Percentiles rank a stretch among this genome's conserved stretches.
Evolutionary conservation across 2,113 vertebrate species (phyloP).

Genomic region (Pseudorasbora parva): DNA sequence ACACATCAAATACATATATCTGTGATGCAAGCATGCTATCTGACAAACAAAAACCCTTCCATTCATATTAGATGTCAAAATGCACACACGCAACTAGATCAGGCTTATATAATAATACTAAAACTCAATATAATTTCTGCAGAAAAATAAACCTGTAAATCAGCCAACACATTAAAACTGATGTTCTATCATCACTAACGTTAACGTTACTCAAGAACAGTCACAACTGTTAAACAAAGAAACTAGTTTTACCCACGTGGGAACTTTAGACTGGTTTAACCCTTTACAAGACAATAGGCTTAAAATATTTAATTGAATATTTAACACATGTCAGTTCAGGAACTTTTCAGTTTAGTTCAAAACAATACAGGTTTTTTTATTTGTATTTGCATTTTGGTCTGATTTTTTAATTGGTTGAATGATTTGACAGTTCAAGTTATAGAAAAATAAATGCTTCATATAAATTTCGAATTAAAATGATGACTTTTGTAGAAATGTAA

Average conservation of each 20-base stretch:
- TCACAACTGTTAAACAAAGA: not conserved
- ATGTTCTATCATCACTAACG: not conserved
- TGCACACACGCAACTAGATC: not conserved
- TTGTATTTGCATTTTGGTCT: no score
- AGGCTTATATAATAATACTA: not conserved
- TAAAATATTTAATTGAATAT: not conserved
- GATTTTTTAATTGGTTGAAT: not conserved
- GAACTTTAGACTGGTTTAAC: not conserved
- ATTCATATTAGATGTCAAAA: not conserved
- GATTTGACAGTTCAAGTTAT: not conserved
- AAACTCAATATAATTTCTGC: not conserved
- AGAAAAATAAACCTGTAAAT: not conserved
- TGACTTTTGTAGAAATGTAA: not conserved
- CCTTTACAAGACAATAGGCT: not conserved
- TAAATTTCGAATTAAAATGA: not conserved
- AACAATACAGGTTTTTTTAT: no score
- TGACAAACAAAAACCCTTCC: not conserved
- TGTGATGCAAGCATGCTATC: no score
- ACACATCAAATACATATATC: no score
- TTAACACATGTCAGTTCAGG: not conserved
- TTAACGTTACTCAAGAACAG: not conserved
- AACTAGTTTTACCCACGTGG: not conserved
- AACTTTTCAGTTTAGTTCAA: no score
- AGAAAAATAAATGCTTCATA: not conserved
- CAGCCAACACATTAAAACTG: not conserved